Base-by-base conservation (phyloP, 1,140 invertebrate genomes). In the Euwallacea fornicatus region DNA sequence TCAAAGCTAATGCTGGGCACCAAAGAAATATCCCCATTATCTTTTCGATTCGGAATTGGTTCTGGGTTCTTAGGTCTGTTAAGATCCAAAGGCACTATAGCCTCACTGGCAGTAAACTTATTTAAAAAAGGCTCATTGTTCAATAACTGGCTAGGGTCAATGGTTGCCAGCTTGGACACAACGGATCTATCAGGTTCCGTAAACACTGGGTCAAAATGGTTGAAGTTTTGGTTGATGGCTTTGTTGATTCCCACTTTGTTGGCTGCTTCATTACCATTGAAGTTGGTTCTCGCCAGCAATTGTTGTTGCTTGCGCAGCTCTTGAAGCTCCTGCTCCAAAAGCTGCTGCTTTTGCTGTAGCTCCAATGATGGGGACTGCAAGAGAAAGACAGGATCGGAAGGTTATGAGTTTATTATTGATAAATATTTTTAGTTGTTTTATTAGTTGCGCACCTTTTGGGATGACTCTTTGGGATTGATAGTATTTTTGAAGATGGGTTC, bases 311-410 rank as follows among this genome's bases (percentile, higher is more conserved):
- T 62, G 7, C 62, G 63, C 11, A 70, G n/a, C 44, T 69, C 63
- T 7, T 81, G 84, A 16, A 92, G 81, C 76, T 92, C 89, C 72
- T 90, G 87, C 76, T 92, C 89, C 33, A 92, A 77, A 16, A 88
- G 78, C 53, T 86, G 84, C 76, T 91, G 89, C 71, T 91, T 90
- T 75, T 90, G 86, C 76, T 33, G 21, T 4, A 33, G 21, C 46
- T 50, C 13, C 9, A 50, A 2, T 50, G 9, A 50, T 56, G 46
- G 46, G 8, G n/a, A 21, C 54, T 56, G 54, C 2, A 50, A 11
- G 13, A 6, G 6, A 55, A 64, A 7, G 13, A 10, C 8, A 54
- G 8, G 10, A 58, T 60, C n/a, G 53, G 66, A 33, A 60, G n/a
- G 33, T 46, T 4, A n/a, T 63, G 4, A 13, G 4, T 33, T 33